phyloP scores from a whole-genome alignment of 2,888 invertebrate genomes.

The Acleris literana region DNA sequence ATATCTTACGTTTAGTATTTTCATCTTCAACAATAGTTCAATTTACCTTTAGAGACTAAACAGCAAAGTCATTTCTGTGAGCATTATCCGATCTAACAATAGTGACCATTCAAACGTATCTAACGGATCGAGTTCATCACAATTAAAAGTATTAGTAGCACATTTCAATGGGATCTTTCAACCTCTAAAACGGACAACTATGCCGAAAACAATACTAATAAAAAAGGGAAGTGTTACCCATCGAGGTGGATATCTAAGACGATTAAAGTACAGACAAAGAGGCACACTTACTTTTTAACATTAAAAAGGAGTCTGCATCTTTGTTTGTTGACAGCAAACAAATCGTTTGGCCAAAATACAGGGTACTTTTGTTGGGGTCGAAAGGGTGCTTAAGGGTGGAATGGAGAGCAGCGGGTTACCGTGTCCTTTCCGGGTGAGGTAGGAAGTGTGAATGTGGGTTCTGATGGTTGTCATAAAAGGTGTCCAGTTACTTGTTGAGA shows the following conservation, averaged over 20 bases:
- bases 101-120: constrained; percentile 56
- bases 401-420: constrained; percentile 76
- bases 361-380: constrained; percentile 53
- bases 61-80: constrained; percentile 30
- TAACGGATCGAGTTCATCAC: constrained; percentile 61
- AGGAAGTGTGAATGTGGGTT: constrained; percentile 63
- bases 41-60: constrained; percentile 24
- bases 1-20: constrained; percentile 9
- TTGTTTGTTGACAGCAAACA: constrained; percentile 81
- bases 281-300: constrained; percentile 63
- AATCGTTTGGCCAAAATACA: constrained; percentile 77
- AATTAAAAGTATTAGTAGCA: constrained; percentile 62
- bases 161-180: constrained; percentile 65
- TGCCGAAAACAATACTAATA: constrained; percentile 58
- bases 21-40: constrained; percentile 22
- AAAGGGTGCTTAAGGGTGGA: constrained; percentile 76
- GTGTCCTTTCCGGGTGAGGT: constrained; percentile 72
- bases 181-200: constrained; percentile 67
- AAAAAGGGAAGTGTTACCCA: constrained; percentile 60
- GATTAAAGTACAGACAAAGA: constrained; percentile 73
- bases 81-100: constrained; percentile 41
- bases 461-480: constrained; percentile 57
- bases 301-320: constrained; percentile 74
- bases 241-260: constrained; percentile 75
- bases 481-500: constrained; percentile 40